Evolutionary conservation across 2,888 invertebrate species (phyloP).

Genomic region (Drosophila longiperda): DNA sequence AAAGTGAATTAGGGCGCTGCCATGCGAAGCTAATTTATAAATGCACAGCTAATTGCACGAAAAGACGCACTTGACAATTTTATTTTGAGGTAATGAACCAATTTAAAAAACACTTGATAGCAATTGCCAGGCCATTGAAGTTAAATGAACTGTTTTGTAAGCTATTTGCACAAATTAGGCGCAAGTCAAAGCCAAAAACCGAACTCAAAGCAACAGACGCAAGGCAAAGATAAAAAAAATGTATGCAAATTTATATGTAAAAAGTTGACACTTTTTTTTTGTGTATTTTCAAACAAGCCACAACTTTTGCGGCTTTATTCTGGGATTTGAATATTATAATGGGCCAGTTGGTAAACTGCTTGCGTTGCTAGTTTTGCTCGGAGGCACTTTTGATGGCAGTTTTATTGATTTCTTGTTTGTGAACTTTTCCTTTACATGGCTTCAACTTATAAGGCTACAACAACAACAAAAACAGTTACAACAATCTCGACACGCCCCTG

Average conservation of each 20-base stretch:
- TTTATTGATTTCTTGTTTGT: conserved; percentile 74
- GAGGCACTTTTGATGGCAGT: conserved; percentile 64
- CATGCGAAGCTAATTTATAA: conserved; percentile 33
- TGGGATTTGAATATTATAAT: conserved; percentile 25
- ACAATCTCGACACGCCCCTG: conserved; percentile 54
- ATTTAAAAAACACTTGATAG: conserved; percentile 62
- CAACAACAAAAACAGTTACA: conserved; percentile 31
- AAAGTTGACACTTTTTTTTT: conserved; percentile 3
- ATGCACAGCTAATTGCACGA: conserved; percentile 47
- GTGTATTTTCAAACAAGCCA: neutral
- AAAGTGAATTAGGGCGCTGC: conserved; percentile 24
- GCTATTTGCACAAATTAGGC: conserved; percentile 54
- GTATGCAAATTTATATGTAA: conserved; percentile 7
- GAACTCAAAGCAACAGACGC: conserved; percentile 6
- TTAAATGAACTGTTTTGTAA: conserved; percentile 74
- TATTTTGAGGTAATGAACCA: conserved; percentile 62
- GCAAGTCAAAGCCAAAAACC: conserved; percentile 22
- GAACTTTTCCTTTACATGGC: conserved; percentile 59
- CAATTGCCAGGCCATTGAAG: conserved; percentile 75
- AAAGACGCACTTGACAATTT: conserved; percentile 13
- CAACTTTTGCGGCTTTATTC: conserved; percentile 31
- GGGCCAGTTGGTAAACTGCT: conserved; percentile 45
- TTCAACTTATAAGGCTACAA: conserved; percentile 64
- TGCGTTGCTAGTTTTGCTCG: conserved; percentile 57
- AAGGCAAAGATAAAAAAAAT: conserved; percentile 12